Percentiles rank a stretch among this genome's conserved stretches.
Evolutionary conservation across 2,113 vertebrate genomes (phyloP).

Genomic region (Seriola quinqueradiata): DNA sequence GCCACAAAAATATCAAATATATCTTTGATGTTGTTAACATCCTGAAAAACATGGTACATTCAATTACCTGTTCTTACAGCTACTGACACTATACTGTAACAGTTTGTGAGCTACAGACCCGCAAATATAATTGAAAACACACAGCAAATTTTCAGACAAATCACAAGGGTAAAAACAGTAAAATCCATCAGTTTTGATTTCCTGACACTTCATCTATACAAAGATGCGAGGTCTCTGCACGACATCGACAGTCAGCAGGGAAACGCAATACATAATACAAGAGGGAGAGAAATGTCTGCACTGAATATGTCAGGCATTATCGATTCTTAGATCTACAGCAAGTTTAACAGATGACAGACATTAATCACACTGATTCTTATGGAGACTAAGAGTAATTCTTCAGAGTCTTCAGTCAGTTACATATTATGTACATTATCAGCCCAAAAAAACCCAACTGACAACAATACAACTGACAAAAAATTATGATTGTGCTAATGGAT

Average conservation of each 20-base stretch:
- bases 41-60: neutral
- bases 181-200: slow-evolving; percentile 56
- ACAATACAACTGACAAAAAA: slow-evolving; percentile 29
- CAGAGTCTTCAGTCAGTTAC: slow-evolving; percentile 25
- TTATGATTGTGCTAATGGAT: slow-evolving; percentile 41
- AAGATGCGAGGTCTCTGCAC: slow-evolving; percentile 22
- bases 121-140: slow-evolving; percentile 28
- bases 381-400: slow-evolving; percentile 41
- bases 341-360: slow-evolving; percentile 69
- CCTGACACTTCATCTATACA: slow-evolving; percentile 57
- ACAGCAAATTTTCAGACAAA: slow-evolving; percentile 19
- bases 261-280: slow-evolving; percentile 51
- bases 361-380: slow-evolving; percentile 66
- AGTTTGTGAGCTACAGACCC: slow-evolving; percentile 1
- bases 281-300: slow-evolving; percentile 62
- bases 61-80: neutral
- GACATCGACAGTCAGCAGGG: slow-evolving; percentile 43
- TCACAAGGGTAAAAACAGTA: slow-evolving; percentile 5
- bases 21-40: neutral
- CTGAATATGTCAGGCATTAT: slow-evolving; percentile 68
- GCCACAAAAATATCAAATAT: slow-evolving; percentile 10
- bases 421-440: slow-evolving; percentile 37
- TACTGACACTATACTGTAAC: neutral
- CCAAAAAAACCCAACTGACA: slow-evolving; percentile 19
- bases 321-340: slow-evolving; percentile 64